These are phyloP conservation scores for Papilio gigon DNA, from an alignment of 2,888 invertebrate genomes.

Conservation along the genomic window DNA sequence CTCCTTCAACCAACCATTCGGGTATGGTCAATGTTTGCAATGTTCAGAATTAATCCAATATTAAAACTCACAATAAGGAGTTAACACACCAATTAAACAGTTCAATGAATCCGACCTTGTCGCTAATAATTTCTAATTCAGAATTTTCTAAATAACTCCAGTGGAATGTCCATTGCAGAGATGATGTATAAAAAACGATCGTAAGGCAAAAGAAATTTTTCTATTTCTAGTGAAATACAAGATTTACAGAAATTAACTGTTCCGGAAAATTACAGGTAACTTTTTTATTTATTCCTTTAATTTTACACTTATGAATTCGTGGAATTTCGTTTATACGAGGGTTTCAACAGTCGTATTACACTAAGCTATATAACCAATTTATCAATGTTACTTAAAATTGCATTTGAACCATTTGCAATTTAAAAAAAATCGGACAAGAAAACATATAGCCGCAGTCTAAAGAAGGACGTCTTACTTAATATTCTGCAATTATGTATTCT, in stretches of 20 bases:
- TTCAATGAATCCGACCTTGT: slow-evolving; percentile 20
- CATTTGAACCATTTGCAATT: too few relatives aligned
- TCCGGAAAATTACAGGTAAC: too few relatives aligned
- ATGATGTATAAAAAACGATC: too few relatives aligned
- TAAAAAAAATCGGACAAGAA: not conserved
- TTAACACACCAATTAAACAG: slow-evolving; percentile 20
- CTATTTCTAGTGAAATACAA: too few relatives aligned
- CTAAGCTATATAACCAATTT: too few relatives aligned
- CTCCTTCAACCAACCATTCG: not conserved
- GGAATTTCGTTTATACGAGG: too few relatives aligned
- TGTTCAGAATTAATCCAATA: slow-evolving; percentile 5
- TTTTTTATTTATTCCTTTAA: too few relatives aligned
- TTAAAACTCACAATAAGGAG: slow-evolving; percentile 24
- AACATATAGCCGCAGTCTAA: not conserved
- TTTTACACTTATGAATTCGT: too few relatives aligned
- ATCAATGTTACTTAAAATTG: too few relatives aligned
- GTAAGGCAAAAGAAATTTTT: not conserved
- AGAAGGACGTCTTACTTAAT: slow-evolving; percentile 47
- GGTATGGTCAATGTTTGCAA: not conserved
- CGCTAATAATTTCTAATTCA: slow-evolving; percentile 18
- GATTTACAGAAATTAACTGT: too few relatives aligned
- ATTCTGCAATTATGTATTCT: slow-evolving; percentile 64
- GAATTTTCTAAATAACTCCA: slow-evolving; percentile 5
- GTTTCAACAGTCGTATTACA: too few relatives aligned
- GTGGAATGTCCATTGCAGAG: not conserved